Conservation (phyloP, 92 coral and sea anemone species). For the Heteractis magnifica region DNA sequence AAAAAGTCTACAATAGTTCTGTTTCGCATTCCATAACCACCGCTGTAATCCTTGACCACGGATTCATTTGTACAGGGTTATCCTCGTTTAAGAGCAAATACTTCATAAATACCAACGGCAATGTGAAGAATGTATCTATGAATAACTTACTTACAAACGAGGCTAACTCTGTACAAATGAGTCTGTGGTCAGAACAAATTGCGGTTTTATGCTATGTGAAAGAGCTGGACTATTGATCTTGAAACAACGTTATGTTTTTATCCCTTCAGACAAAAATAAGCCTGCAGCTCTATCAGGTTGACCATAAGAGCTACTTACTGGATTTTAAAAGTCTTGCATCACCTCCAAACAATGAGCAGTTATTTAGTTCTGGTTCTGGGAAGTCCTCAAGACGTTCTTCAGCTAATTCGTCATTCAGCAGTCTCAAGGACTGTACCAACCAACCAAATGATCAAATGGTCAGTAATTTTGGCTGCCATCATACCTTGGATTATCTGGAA, state of each 20-base stretch:
- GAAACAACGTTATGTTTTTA: neutral
- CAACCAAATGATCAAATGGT: constrained; percentile 33
- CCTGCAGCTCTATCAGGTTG: constrained; percentile 94
- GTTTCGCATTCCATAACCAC: too few relatives aligned
- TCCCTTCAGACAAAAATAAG: constrained; percentile 79
- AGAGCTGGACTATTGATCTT: neutral
- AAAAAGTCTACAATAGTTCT: too few relatives aligned
- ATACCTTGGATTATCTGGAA: constrained; percentile 94
- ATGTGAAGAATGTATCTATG: too few relatives aligned
- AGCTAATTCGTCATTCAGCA: constrained; percentile 88
- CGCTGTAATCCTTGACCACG: too few relatives aligned
- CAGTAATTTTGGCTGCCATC: constrained; percentile 60
- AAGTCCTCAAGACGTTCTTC: constrained; percentile 78
- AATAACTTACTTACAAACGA: too few relatives aligned
- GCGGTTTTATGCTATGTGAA: too few relatives aligned
- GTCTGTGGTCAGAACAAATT: too few relatives aligned
- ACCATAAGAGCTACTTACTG: constrained; percentile 87
- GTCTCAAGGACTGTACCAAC: constrained; percentile 75
- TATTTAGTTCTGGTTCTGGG: constrained; percentile 47
- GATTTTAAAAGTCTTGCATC: constrained; percentile 92
- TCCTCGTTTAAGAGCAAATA: too few relatives aligned
- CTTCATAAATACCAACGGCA: too few relatives aligned
- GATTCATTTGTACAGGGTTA: too few relatives aligned
- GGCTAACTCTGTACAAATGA: too few relatives aligned
- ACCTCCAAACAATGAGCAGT: constrained; percentile 39